Evolutionary conservation across 2,113 vertebrate genomes (phyloP).

Genomic region (Gnathonemus longibarbis): DNA sequence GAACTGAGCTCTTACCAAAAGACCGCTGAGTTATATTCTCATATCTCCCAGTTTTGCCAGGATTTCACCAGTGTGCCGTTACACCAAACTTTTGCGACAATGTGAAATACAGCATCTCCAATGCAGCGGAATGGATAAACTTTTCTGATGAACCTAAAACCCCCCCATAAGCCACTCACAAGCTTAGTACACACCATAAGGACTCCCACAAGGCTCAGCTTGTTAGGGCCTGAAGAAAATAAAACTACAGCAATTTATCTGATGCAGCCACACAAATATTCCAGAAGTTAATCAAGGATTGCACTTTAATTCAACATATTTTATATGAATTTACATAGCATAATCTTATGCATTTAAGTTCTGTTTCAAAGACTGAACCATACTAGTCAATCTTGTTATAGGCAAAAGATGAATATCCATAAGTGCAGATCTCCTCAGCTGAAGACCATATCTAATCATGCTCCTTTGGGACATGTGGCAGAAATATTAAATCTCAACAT

Average conservation of each 20-base stretch:
- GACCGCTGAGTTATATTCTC: not conserved
- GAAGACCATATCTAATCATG: not conserved
- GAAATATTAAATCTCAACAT: not conserved
- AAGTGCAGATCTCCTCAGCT: not conserved
- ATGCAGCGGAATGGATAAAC: not conserved
- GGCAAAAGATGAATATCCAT: not conserved
- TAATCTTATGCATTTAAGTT: not conserved
- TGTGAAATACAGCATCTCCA: not conserved
- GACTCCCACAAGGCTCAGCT: not conserved
- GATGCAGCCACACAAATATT: not conserved
- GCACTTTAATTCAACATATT: not conserved
- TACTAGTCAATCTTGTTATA: not conserved
- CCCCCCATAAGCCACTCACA: not conserved
- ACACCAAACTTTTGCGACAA: not conserved
- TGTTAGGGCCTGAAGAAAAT: not conserved
- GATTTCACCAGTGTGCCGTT: not conserved
- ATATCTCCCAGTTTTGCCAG: not conserved
- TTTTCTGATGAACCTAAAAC: not conserved
- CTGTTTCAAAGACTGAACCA: not conserved
- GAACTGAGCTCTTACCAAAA: not conserved
- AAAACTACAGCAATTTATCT: not conserved
- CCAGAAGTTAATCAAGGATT: not conserved
- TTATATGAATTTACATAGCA: not conserved
- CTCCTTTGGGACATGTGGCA: not conserved
- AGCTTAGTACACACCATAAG: not conserved